Conservation (phyloP, 2,888 invertebrate species). For the Rhogogaster chlorosoma region DNA sequence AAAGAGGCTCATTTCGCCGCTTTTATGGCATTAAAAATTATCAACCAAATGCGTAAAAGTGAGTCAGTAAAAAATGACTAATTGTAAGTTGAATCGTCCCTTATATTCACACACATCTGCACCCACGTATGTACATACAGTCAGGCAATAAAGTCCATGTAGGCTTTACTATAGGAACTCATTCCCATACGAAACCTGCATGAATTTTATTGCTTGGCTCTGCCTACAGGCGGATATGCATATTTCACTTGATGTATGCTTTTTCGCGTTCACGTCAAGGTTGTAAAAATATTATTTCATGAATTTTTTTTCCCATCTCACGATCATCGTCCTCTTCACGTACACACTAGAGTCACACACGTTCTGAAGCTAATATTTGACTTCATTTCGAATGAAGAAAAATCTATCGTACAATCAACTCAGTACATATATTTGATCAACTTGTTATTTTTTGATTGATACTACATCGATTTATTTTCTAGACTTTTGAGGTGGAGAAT, state of each 20-base stretch:
- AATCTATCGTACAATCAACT: no score
- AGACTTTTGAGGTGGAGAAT: no score
- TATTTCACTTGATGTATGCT: background rate
- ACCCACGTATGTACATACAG: background rate
- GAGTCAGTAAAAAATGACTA: background rate
- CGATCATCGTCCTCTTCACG: background rate
- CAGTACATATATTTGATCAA: no score
- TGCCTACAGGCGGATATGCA: background rate
- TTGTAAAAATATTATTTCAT: slow-evolving; percentile 6
- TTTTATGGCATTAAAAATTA: background rate
- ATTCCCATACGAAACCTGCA: background rate
- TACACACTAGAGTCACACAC: background rate
- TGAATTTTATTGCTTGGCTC: background rate
- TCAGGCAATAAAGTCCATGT: background rate
- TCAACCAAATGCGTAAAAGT: background rate
- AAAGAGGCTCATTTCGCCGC: background rate
- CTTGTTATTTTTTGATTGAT: no score
- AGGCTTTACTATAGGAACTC: background rate
- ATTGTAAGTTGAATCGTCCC: background rate
- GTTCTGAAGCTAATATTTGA: no score
- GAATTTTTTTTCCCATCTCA: background rate
- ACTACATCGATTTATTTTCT: no score
- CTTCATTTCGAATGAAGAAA: no score
- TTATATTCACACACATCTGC: background rate
- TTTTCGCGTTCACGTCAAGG: background rate